Conservation (phyloP, 2,888 invertebrate genomes). For the Julus scandinavius region DNA sequence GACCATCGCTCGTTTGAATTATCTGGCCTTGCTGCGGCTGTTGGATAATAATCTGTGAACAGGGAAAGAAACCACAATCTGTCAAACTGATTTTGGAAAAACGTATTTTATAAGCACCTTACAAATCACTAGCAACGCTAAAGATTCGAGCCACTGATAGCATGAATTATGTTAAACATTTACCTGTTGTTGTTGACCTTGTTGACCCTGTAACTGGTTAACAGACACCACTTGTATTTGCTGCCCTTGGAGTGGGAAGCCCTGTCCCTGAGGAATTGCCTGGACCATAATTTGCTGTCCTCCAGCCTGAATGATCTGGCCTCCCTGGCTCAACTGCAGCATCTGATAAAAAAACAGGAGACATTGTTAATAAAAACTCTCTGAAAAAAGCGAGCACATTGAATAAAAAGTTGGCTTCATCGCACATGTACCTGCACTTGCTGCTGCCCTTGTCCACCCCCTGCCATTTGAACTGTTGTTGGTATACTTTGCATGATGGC, state of each 20-base stretch:
- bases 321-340: slow-evolving; percentile 59
- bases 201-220: slow-evolving; percentile 57
- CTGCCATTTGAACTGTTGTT: slow-evolving; percentile 59
- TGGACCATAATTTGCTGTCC: slow-evolving; percentile 77
- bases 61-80: too few relatives aligned
- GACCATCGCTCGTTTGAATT: slow-evolving; percentile 91
- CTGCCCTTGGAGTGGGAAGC: slow-evolving; percentile 72
- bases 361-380: slow-evolving; percentile 59
- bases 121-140: background rate
- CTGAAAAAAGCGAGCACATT: slow-evolving; percentile 57
- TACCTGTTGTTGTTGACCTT: slow-evolving; percentile 57
- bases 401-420: slow-evolving; percentile 61
- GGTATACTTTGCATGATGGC: slow-evolving; percentile 60
- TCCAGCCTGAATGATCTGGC: slow-evolving; percentile 59
- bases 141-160: background rate
- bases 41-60: slow-evolving; percentile 71
- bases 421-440: slow-evolving; percentile 69
- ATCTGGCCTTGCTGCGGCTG: slow-evolving; percentile 71
- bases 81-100: too few relatives aligned
- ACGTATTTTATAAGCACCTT: background rate
- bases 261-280: slow-evolving; percentile 71
- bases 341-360: slow-evolving; percentile 54
- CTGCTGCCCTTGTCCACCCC: slow-evolving; percentile 56
- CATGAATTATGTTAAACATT: background rate
- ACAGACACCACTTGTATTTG: slow-evolving; percentile 81